phyloP scores from a whole-genome alignment of 2,113 vertebrate genomes.

The Anseranas semipalmata region DNA sequence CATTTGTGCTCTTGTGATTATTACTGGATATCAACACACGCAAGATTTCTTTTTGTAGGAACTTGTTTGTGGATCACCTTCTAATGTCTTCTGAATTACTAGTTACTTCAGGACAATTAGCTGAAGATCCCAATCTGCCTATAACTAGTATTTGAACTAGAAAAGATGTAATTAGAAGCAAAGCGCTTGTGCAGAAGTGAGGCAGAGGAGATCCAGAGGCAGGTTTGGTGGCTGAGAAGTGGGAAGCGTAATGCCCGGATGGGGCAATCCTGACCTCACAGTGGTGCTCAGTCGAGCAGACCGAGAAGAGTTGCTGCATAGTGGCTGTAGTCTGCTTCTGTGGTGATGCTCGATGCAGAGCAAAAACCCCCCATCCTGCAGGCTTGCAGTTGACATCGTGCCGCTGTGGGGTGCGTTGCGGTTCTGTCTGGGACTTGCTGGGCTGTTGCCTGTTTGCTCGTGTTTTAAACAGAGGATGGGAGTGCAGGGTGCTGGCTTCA shows the following conservation, averaged over 20 bases:
- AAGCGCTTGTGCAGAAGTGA: background rate
- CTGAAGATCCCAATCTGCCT: background rate
- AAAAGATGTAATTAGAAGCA: background rate
- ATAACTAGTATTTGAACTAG: background rate
- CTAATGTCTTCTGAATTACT: too few relatives aligned
- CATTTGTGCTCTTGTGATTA: rapidly evolving
- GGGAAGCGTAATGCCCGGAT: background rate
- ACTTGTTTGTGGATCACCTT: background rate
- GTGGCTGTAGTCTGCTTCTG: rapidly evolving
- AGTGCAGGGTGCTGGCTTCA: background rate
- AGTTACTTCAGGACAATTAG: background rate
- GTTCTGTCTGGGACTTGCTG: background rate
- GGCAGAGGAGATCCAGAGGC: background rate
- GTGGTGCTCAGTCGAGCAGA: background rate
- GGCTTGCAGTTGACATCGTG: background rate
- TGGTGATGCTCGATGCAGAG: background rate
- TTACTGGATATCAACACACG: background rate
- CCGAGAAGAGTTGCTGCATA: background rate
- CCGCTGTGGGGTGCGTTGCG: rapidly evolving
- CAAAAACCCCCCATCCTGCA: rapidly evolving
- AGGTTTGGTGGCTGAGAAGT: background rate
- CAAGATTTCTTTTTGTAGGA: rapidly evolving
- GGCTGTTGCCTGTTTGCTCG: rapidly evolving
- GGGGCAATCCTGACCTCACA: background rate
- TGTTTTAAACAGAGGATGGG: background rate